These are phyloP conservation scores for Xylota segnis DNA, from an alignment of 2,888 invertebrate species.

Conservation along the genomic window DNA sequence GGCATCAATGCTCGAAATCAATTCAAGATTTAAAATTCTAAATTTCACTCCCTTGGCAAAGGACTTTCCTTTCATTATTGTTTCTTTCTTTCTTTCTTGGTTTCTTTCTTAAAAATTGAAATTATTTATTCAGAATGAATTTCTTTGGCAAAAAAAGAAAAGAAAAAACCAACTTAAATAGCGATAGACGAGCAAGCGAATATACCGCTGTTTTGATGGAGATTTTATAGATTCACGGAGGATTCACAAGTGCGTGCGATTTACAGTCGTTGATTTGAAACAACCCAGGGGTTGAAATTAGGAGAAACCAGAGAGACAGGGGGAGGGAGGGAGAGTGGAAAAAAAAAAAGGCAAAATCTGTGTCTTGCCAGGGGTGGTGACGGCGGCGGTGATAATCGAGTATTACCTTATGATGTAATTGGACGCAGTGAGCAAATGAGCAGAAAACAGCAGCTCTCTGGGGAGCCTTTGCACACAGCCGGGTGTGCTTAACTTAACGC, in stretches of 20 bases:
- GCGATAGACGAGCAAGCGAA: constrained; percentile 15
- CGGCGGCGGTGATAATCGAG: constrained; percentile 55
- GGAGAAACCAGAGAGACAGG: background rate
- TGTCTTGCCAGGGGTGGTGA: constrained; percentile 32
- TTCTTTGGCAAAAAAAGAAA: background rate
- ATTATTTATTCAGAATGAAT: constrained; percentile 53
- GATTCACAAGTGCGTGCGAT: constrained; percentile 53
- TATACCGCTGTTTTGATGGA: constrained; percentile 28
- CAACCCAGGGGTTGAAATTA: constrained; percentile 38
- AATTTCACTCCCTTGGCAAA: constrained; percentile 41
- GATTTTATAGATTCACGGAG: constrained; percentile 27
- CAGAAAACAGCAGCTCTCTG: constrained; percentile 57
- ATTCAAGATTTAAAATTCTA: constrained; percentile 70
- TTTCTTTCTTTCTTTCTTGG: constrained; percentile 27
- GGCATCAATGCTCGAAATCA: constrained; percentile 69
- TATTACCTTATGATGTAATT: constrained; percentile 53
- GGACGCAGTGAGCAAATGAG: constrained; percentile 58
- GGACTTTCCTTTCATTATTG: constrained; percentile 32
- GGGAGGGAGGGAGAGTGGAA: background rate
- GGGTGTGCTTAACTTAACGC: constrained; percentile 57
- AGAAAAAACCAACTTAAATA: constrained; percentile 25
- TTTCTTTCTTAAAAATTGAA: constrained; percentile 23
- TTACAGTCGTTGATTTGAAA: constrained; percentile 31
- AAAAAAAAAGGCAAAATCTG: constrained; percentile 12
- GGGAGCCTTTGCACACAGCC: constrained; percentile 37